A percentile compares a stretch with the other conserved stretches of the same genome.
Conservation (phyloP, 2,113 vertebrate species). For the Salminus brasiliensis region DNA sequence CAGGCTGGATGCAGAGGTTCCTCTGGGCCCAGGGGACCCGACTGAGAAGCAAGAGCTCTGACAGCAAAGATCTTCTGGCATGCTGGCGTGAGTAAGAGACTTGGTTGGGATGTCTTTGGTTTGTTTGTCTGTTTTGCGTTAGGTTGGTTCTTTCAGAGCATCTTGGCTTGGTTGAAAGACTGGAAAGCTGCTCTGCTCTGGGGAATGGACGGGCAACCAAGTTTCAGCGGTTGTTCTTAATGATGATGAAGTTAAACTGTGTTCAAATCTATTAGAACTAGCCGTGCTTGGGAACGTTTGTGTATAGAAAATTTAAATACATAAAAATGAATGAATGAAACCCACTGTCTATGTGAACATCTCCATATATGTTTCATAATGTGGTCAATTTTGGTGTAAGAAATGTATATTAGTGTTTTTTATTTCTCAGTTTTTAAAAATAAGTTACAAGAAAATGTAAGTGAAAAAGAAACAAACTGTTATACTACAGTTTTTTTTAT, state of each 20-base stretch:
- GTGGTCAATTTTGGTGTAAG: not conserved
- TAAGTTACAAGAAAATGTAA: not conserved
- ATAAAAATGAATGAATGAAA: slow-evolving; percentile 3
- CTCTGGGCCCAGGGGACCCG: not conserved
- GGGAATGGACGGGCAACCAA: not conserved
- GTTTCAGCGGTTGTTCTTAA: not conserved
- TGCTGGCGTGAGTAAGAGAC: slow-evolving; percentile 15
- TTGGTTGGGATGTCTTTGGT: not conserved
- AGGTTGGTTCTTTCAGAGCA: not conserved
- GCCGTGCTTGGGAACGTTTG: not conserved
- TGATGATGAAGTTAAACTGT: not conserved
- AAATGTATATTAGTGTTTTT: not conserved
- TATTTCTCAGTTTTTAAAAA: not conserved
- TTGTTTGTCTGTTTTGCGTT: not conserved
- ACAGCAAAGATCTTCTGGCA: not conserved
- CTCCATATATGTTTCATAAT: not conserved
- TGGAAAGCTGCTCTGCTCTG: not conserved
- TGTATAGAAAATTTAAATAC: not conserved
- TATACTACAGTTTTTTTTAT: not conserved
- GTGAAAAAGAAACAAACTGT: not conserved
- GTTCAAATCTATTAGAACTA: not conserved
- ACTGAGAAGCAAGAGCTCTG: not conserved
- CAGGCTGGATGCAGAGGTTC: slow-evolving; percentile 20
- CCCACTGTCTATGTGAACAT: not conserved
- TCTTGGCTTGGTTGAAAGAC: not conserved